Percentiles rank a stretch among this genome's conserved stretches.
Conservation (phyloP, 92 coral and sea anemone species). For the Paramuricea clavata region DNA sequence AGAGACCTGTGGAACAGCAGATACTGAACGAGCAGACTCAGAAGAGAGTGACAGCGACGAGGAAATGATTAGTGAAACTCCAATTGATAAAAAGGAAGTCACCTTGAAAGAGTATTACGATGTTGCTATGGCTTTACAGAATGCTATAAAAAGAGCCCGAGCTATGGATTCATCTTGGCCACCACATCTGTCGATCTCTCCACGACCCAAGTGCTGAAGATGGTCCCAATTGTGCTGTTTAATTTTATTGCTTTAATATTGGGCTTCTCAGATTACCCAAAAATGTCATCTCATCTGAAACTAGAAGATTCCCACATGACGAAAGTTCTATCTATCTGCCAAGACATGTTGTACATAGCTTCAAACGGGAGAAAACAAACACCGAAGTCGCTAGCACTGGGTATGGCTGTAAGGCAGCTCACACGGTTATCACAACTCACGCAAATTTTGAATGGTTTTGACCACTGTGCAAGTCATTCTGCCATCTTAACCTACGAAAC, state of each 20-base stretch:
- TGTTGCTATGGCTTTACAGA: slow-evolving; percentile 31
- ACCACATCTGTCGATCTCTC: slow-evolving; percentile 28
- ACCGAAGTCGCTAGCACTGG: slow-evolving; percentile 28
- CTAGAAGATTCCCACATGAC: too few relatives aligned
- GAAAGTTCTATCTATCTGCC: too few relatives aligned
- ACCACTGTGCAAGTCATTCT: slow-evolving; percentile 35
- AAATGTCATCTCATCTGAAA: too few relatives aligned
- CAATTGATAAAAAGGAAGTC: background rate
- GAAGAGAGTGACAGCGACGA: background rate
- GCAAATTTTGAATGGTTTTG: slow-evolving; percentile 38
- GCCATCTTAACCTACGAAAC: slow-evolving; percentile 39
- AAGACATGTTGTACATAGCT: too few relatives aligned
- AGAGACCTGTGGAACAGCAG: background rate
- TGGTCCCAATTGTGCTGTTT: slow-evolving; percentile 32
- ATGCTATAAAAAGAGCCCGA: slow-evolving; percentile 1
- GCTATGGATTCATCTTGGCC: slow-evolving; percentile 15
- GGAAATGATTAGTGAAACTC: slow-evolving; percentile 1
- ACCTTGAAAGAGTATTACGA: slow-evolving; percentile 12
- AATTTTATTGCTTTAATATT: slow-evolving; percentile 17
- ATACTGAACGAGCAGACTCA: background rate
- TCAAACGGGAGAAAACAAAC: slow-evolving; percentile 26
- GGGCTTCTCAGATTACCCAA: slow-evolving; percentile 26
- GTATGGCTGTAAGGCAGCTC: slow-evolving; percentile 42
- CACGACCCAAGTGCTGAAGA: background rate
- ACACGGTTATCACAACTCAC: slow-evolving; percentile 41